These are phyloP conservation scores for Neuroscelio doddi DNA, from an alignment of 2,888 invertebrate species.

Conservation along the genomic window DNA sequence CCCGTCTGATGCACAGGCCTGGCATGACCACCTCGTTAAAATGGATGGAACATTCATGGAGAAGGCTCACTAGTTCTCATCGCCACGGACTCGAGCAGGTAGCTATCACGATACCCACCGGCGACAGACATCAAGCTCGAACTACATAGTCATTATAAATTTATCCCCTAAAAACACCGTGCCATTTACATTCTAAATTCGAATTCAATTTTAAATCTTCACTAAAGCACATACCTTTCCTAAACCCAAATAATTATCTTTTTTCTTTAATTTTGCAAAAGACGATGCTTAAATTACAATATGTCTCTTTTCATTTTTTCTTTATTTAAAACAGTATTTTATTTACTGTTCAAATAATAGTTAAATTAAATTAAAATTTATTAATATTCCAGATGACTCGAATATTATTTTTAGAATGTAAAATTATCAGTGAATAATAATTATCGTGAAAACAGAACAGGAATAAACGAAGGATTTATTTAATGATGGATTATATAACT, in stretches of 20 bases:
- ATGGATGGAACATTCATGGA: conserved; percentile 36
- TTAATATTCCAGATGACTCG: no score
- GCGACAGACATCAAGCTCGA: conserved; percentile 32
- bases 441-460: no score
- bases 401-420: no score
- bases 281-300: neutral
- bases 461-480: no score
- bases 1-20: no score
- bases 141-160: conserved; percentile 38
- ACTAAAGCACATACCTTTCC: conserved; percentile 1
- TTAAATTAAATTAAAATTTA: no score
- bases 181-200: conserved; percentile 25
- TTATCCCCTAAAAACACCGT: conserved; percentile 27
- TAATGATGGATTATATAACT: no score
- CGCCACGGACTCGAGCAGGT: conserved; percentile 26
- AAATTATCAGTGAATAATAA: no score
- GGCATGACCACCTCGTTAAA: conserved; percentile 35
- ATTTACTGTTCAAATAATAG: no score
- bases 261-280: no score
- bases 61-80: conserved; percentile 31
- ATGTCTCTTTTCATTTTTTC: no score
- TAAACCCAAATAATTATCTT: conserved; percentile 1
- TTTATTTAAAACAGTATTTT: no score
- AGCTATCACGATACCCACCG: conserved; percentile 38
- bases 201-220: conserved; percentile 15